phyloP scores from a whole-genome alignment of 2,113 vertebrate species.

The Tympanuchus pallidicinctus region DNA sequence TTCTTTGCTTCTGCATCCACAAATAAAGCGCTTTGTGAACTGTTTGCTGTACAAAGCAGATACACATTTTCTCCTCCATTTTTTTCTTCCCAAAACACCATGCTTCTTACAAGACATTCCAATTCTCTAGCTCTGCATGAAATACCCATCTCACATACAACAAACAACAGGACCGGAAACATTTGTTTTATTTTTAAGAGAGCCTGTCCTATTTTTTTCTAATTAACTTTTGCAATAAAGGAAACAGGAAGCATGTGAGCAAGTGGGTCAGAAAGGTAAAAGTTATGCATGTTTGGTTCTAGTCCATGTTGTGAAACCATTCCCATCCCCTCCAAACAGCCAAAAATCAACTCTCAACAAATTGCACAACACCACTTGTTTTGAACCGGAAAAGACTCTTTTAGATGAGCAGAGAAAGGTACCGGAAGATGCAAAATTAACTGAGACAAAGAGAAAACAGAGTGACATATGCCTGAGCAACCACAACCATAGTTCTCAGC shows the following conservation, averaged over 20 bases:
- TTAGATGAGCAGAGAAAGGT: neutral
- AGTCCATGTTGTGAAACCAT: neutral
- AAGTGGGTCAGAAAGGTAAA: constrained; percentile 5
- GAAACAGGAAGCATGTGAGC: neutral
- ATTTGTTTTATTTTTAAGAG: constrained; percentile 8
- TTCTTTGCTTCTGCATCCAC: neutral
- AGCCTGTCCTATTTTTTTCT: neutral
- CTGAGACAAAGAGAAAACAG: neutral
- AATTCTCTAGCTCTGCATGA: neutral
- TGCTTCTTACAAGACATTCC: neutral
- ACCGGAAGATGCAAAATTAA: constrained; percentile 16
- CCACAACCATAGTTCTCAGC: neutral
- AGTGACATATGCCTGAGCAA: neutral
- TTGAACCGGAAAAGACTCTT: neutral
- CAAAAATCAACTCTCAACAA: neutral
- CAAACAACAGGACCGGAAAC: neutral
- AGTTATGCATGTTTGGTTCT: neutral
- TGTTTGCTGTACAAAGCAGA: neutral
- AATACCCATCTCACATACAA: neutral
- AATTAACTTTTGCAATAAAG: constrained; percentile 23
- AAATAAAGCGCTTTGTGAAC: neutral
- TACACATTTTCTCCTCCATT: neutral
- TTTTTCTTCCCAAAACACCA: neutral
- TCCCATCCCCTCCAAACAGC: neutral
- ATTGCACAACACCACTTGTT: constrained; percentile 21